Evolutionary conservation across 2,888 invertebrate species (phyloP).

Genomic region (Heteromyza rotundicornis): DNA sequence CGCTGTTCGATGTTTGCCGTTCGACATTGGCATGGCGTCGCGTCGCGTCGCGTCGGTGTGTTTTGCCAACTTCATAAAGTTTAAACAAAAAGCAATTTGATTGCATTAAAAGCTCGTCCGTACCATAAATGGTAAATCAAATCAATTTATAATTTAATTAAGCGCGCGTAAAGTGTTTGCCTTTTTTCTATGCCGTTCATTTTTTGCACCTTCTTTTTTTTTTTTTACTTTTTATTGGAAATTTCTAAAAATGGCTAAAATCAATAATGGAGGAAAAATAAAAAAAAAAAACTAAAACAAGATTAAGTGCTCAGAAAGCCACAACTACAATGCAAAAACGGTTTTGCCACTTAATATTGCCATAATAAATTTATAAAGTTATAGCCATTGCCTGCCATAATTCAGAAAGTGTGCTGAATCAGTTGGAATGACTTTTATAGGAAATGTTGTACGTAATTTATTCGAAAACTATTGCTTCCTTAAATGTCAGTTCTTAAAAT

Average conservation of each 20-base stretch:
- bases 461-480: too few relatives aligned
- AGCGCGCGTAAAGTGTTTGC: background rate
- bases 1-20: background rate
- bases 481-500: too few relatives aligned
- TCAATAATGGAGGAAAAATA: too few relatives aligned
- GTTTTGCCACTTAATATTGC: too few relatives aligned
- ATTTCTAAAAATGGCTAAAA: constrained; percentile 15
- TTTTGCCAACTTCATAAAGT: constrained; percentile 12
- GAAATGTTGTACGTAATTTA: too few relatives aligned
- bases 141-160: constrained; percentile 21
- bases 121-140: constrained; percentile 24
- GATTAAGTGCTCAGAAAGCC: too few relatives aligned
- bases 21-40: constrained; percentile 23
- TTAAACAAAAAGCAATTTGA: background rate
- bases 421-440: too few relatives aligned
- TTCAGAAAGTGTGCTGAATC: too few relatives aligned
- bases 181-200: constrained; percentile 3
- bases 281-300: too few relatives aligned
- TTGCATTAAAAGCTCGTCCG: background rate
- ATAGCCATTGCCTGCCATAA: too few relatives aligned
- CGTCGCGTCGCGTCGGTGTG: constrained; percentile 5
- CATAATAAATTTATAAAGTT: too few relatives aligned
- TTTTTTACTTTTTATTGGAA: constrained; percentile 11
- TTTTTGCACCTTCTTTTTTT: background rate
- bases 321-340: too few relatives aligned